These are phyloP conservation scores for Pseudanteris insignis DNA, from an alignment of 2,888 invertebrate genomes.

Conservation along the genomic window DNA sequence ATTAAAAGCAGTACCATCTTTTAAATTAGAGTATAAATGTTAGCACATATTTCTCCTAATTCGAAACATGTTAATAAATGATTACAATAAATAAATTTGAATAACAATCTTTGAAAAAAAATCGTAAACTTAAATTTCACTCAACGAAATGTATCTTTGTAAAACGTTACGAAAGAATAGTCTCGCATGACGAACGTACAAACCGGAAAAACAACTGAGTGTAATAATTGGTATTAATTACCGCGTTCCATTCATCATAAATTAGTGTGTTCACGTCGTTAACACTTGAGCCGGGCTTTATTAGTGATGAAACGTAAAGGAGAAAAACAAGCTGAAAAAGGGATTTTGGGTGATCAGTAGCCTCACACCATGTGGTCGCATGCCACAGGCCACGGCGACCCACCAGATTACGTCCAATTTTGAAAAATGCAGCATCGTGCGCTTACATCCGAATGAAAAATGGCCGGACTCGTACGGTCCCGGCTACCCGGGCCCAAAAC, in stretches of 20 bases:
- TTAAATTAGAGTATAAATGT: too few species aligned
- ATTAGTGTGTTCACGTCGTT: slow-evolving; percentile 33
- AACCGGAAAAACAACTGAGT: slow-evolving; percentile 20
- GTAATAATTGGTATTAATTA: slow-evolving; percentile 35
- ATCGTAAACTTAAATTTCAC: too few species aligned
- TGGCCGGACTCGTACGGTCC: slow-evolving; percentile 6
- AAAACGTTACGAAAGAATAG: too few species aligned
- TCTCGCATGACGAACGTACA: slow-evolving; percentile 1
- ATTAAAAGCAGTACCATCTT: too few species aligned
- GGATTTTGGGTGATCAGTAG: slow-evolving; percentile 34
- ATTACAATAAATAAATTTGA: too few species aligned
- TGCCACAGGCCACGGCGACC: slow-evolving; percentile 35
- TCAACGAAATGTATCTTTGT: too few species aligned
- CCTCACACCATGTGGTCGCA: slow-evolving; percentile 42
- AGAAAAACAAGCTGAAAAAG: slow-evolving; percentile 32
- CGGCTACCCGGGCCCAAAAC: slow-evolving; percentile 21
- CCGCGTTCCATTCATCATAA: slow-evolving; percentile 22
- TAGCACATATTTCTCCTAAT: too few species aligned
- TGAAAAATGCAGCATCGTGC: slow-evolving; percentile 34
- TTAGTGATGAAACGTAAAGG: slow-evolving; percentile 23
- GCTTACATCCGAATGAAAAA: slow-evolving; percentile 26
- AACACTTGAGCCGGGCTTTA: slow-evolving; percentile 26
- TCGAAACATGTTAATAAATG: too few species aligned
- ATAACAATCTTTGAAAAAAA: too few species aligned
- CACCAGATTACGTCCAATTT: slow-evolving; percentile 41